Base-by-base conservation (phyloP, 1,140 invertebrate species). In the Latrodectus geometricus region DNA sequence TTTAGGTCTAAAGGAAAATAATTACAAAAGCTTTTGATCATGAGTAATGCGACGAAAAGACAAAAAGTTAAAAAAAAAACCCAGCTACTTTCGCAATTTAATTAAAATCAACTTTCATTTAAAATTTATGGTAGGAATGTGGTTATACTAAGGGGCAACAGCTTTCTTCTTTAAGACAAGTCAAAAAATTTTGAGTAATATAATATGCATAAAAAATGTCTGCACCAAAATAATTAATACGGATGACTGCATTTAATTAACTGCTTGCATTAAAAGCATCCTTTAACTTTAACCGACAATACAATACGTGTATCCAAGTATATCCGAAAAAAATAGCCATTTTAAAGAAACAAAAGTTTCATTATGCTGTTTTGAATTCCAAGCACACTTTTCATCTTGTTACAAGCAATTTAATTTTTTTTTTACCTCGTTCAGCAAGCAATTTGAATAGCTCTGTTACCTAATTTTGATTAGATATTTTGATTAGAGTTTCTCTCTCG, bases 171-270 rank as follows among this genome's bases (percentile, higher is more conserved):
- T 81, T 50, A 69, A 69, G 56, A n/a, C 23, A 48, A 52, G 17
- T 4, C 21, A n/a, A 72, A 81, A 81, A 70, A 9, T 56, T 70
- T 72, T 52, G 54, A 70, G 21, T 20, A 12, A 17, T 9, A 54
- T 17, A 61, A 61, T 61, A 61, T 14, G 11, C 11, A 80, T 69
- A 81, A 80, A 81, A 81, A 72, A 14, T 49, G n/a, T 56, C 5
- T 15, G 49, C 54, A 21, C n/a, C 65, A 65, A 72, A 70, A 81
- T 81, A 81, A 81, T 81, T 81, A 81, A 81, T 81, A 68, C 79
- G 69, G 79, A 69, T 81, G 79, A 81, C 79, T 68, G 79, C 66
- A 52, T 81, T 81, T 81, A 81, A 81, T 81, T 81, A 70, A 81
- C 65, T 70, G 50, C 35, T 35, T 35, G 35, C 35, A 35, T 35